phyloP scores from a whole-genome alignment of 2,888 invertebrate genomes.

The Adelphocoris suturalis region DNA sequence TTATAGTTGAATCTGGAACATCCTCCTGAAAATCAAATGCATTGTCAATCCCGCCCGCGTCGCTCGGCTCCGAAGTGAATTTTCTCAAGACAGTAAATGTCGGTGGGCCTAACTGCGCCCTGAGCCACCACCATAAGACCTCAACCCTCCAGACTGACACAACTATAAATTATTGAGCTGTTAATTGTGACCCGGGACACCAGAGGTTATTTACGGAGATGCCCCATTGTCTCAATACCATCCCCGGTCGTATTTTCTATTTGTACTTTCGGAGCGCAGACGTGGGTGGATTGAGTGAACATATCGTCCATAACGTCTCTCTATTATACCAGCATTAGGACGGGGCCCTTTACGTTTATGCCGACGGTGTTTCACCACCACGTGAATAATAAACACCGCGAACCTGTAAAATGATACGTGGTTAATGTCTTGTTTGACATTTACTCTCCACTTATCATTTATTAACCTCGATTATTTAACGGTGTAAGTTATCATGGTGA shows the following conservation, averaged over 20 bases:
- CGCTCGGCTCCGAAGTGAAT: not conserved
- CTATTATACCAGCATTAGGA: conserved; percentile 59
- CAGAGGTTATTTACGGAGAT: conserved; percentile 60
- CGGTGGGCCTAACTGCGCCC: not conserved
- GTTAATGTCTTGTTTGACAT: conserved; percentile 47
- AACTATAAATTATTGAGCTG: conserved; percentile 60
- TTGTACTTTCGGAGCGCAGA: conserved; percentile 50
- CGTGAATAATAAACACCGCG: conserved; percentile 47
- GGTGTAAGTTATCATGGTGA: not conserved
- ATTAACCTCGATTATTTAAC: conserved; percentile 8
- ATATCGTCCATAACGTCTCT: conserved; percentile 62
- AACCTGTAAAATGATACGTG: conserved; percentile 59
- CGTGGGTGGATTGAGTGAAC: conserved; percentile 55
- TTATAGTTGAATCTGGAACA: too few species aligned
- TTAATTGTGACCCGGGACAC: conserved; percentile 58
- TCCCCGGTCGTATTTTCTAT: conserved; percentile 63
- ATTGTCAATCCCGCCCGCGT: not conserved
- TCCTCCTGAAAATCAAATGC: too few species aligned
- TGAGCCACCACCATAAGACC: conserved; percentile 6
- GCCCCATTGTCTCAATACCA: conserved; percentile 64
- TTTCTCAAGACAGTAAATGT: conserved; percentile 16
- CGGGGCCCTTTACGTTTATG: conserved; percentile 17
- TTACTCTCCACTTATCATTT: conserved; percentile 54
- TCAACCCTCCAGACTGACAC: not conserved
- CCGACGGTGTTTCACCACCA: conserved; percentile 52